Base-by-base conservation (phyloP, 2,797 vertebrate species). In the Enteromius radiatus region DNA sequence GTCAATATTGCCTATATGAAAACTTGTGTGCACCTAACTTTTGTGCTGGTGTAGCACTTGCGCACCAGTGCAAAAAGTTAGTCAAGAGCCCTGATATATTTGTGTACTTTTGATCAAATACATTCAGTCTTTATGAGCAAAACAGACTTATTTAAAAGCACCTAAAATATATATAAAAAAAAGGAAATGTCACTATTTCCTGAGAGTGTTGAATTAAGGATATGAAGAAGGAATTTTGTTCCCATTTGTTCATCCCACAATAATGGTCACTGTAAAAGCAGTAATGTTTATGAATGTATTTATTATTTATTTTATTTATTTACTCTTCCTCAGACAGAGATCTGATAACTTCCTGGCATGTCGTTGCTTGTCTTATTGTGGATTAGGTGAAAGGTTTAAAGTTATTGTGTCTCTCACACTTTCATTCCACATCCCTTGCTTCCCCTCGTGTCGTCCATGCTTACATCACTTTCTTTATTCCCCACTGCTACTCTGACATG, bases 381-480 rank as follows among this genome's bases (percentile, higher is more conserved):
- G n/a, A 83, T 63, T 77, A 70, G 65, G 74, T 49, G 54, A 76
- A 76, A 68, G 73, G 65, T 83, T 77, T 47, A 63, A 83, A 63
- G 54, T 82, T 71, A 71, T 76, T 67, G 17, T 47, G 54, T 52
- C 59, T 78, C 65, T 33, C 47, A 26, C n/a, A 33, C 41, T 73
- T n/a, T 71, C 1, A 2, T 43, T 45, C 43, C 43, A 52, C 64
- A 28, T 68, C 17, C 65, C 5, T 75, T 23, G 21, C 67, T 80
- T 65, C 31, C 43, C 31, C 59, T 33, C 21, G 45, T 59, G 31
- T 61, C 31, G 17, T 59, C 71, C 15, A 21, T 75, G 33, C 31
- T 73, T 33, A 45, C 45, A 63, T 71, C 65, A 59, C 31, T 31
- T 64, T 80, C 19, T 54, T 49, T 80, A n/a, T 65, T 49, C 31